Conservation (phyloP, 2,888 invertebrate species). For the Gisinianus flammeolus region DNA sequence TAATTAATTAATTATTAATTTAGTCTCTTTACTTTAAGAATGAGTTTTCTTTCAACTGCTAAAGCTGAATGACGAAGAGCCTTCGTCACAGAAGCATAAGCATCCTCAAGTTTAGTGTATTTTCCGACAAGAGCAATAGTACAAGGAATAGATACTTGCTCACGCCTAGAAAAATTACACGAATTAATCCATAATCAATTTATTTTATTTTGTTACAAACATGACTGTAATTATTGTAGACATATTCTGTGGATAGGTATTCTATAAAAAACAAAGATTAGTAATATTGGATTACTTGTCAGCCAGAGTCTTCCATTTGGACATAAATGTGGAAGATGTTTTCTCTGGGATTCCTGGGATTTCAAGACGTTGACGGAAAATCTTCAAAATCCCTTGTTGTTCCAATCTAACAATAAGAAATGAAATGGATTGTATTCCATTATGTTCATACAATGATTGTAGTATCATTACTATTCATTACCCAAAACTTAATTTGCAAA, state of each 20-base stretch:
- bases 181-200: neutral
- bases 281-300: constrained; percentile 65
- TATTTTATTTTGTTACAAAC: too few relatives aligned
- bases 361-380: constrained; percentile 80
- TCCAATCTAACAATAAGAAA: too few relatives aligned
- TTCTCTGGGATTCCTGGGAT: constrained; percentile 67
- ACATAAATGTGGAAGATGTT: constrained; percentile 74
- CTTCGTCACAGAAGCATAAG: constrained; percentile 95
- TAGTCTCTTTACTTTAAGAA: constrained; percentile 68
- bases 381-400: constrained; percentile 84
- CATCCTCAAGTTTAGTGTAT: constrained; percentile 93
- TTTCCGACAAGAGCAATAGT: constrained; percentile 94
- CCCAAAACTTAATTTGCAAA: too few relatives aligned
- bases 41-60: constrained; percentile 80
- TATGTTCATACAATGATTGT: too few relatives aligned
- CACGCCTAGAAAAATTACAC: constrained; percentile 67
- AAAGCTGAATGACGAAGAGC: constrained; percentile 92
- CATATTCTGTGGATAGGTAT: too few relatives aligned
- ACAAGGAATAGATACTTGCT: constrained; percentile 81
- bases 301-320: constrained; percentile 88
- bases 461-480: too few relatives aligned
- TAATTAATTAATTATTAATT: neutral
- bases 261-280: neutral
- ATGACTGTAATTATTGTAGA: too few relatives aligned
- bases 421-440: too few relatives aligned